A percentile compares a stretch with the other conserved stretches of the same genome.
These are phyloP conservation scores for Apotomis betuletana DNA, from an alignment of 2,888 invertebrate genomes.

Conservation along the genomic window DNA sequence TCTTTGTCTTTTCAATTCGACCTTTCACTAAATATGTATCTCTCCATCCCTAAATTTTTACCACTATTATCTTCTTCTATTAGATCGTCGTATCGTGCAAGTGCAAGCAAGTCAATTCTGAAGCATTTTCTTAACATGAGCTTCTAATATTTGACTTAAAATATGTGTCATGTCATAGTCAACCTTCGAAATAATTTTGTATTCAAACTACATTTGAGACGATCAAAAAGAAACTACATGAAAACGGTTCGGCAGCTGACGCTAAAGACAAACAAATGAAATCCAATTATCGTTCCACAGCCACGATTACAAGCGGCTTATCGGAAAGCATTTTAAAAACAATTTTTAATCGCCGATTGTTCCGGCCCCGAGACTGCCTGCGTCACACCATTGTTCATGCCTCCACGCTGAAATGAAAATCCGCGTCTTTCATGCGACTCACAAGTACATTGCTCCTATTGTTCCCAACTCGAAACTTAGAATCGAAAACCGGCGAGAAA, in stretches of 20 bases:
- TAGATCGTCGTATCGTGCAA: too few species aligned
- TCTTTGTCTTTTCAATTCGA: too few species aligned
- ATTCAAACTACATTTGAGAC: too few species aligned
- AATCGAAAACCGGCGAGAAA: constrained; percentile 57
- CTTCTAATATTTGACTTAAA: too few species aligned
- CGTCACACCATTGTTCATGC: constrained; percentile 70
- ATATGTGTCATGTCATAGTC: too few species aligned
- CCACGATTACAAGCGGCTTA: constrained; percentile 64
- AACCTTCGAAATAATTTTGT: too few species aligned
- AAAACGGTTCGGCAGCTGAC: constrained; percentile 41
- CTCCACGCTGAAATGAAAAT: constrained; percentile 55
- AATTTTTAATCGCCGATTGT: constrained; percentile 78
- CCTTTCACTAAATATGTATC: too few species aligned
- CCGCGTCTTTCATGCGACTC: constrained; percentile 44
- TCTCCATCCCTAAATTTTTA: too few species aligned
- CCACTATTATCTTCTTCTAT: too few species aligned
- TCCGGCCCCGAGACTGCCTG: constrained; percentile 66
- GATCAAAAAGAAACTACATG: neutral
- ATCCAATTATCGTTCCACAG: constrained; percentile 42
- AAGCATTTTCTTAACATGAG: too few species aligned
- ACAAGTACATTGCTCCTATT: constrained; percentile 61
- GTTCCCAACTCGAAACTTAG: constrained; percentile 59
- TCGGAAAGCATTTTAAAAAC: constrained; percentile 74
- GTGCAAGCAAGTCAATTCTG: too few species aligned
- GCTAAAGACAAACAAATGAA: constrained; percentile 45